Conservation (phyloP, 2,113 vertebrate genomes). For the Cariama cristata region DNA sequence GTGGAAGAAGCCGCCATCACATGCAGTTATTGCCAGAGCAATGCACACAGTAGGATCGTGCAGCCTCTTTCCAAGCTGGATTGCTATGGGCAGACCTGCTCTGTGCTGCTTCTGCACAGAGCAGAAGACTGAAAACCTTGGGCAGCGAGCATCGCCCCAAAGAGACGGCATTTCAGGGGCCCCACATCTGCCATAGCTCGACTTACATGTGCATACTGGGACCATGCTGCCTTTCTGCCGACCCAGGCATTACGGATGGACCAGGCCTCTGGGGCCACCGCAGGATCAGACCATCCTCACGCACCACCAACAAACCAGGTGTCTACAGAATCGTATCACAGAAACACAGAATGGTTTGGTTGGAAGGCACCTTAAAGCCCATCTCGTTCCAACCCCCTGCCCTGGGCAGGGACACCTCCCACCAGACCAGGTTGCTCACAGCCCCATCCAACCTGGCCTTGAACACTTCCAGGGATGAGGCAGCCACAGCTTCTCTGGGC, state of each 20-base stretch:
- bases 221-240: not conserved
- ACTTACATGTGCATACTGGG: not conserved
- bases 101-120: not conserved
- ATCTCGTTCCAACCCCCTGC: too few relatives aligned
- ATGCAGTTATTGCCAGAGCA: constrained; percentile 54
- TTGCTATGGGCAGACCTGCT: not conserved
- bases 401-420: too few relatives aligned
- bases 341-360: too few relatives aligned
- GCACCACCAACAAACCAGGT: not conserved
- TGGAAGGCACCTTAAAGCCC: too few relatives aligned
- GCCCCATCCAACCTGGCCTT: too few relatives aligned
- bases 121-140: not conserved
- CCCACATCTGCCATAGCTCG: not conserved
- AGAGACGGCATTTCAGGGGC: not conserved
- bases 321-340: not conserved
- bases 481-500: too few relatives aligned
- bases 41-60: not conserved
- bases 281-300: not conserved
- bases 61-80: not conserved
- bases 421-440: too few relatives aligned
- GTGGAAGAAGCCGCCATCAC: constrained; percentile 31
- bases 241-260: not conserved
- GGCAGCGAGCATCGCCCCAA: fast-evolving
- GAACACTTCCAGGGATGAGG: too few relatives aligned
- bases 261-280: not conserved